Evolutionary conservation across 1,140 invertebrate genomes (phyloP), one percentile per base, ranked within the genome.

Genomic region (Drosophila lowei): DNA sequence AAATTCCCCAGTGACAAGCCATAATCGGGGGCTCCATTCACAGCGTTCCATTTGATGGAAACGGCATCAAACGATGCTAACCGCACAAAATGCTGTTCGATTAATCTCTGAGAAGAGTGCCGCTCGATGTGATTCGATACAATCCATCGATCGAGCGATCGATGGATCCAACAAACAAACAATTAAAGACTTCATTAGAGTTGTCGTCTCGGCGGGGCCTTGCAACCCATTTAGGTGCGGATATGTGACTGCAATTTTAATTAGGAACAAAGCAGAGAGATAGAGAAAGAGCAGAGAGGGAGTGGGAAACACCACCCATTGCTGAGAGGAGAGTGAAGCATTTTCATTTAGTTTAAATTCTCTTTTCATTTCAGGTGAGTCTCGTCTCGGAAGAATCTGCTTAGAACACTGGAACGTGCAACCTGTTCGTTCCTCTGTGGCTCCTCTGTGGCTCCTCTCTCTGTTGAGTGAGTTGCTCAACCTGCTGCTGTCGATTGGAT

Each of bases 171-270:
- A 44, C 50, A 18, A 72, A 64, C 49, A 52, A 77, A 77, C 77
- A 88, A 86, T 86, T 86, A 78, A 88, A 77, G 77, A 74, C 73
- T 86, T 80, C 73, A 85, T 81, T 81, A 74, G 68, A 63, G 48
- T 63, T 62, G 65, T 63, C 50, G 47, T 13, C 47, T 48, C 61
- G n/a, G 47, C 57, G 81, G 43, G 30, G 38, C 49, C 41, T 25
- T 18, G 65, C 63, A 57, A 68, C 73, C 81, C 59, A 88, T 77
- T 88, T 78, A 77, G 80, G 73, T 65, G 64, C 65, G 62, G 66
- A 64, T 63, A 78, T 83, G 65, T 72, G 79, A 71, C 62, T 62
- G 63, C 59, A 68, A 64, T 79, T 72, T 84, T 76, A 86, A 84
- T 84, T 79, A 81, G 60, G 67, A 60, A 72, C 55, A 57, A 16